Base-by-base conservation (phyloP, 2,888 invertebrate species). In the Gastrophysa polygoni region DNA sequence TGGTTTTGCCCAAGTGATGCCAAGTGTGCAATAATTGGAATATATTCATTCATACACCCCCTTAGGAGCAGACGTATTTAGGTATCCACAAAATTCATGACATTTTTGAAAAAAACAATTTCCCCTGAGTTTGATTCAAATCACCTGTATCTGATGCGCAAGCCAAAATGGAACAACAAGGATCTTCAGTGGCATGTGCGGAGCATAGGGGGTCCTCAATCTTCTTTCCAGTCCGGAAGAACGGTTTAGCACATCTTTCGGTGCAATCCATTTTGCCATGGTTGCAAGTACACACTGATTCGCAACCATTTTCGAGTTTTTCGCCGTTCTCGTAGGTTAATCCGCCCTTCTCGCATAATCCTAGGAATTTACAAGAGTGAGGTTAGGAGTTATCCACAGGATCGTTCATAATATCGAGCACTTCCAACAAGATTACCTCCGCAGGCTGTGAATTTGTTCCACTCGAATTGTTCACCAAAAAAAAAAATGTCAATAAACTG, bases 231-330 rank as follows among this genome's bases (percentile, higher is more conserved):
- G 88, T 86, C 54, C 89, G 86, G 68, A 92, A 86, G 68, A 87
- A 89, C 0, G 91, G 90, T 16, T 85, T 85, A 59, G 84, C 82
- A 78, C 95, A 95, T 34, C 91, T 84, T 14, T 83, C 78, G 0
- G 89, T 88, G 74, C 94, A 95, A 67, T 89, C 86, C 80, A 91
- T 88, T 67, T 83, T 82, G 0, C 92, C 92, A 11, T 85, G 86
- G 20, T 83, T 82, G 75, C 94, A 94, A 20, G 88, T 88, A 75
- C 94, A 94, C 1, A 87, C 83, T 67, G 91, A 91, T 59, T 93
- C 91, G 75, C 94, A 95, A 46, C 87, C 91, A 38, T 88, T 85
- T 62, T 89, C 86, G 69, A 92, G 83, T 68, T 85, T 87, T 70
- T 92, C 90, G 1, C 93, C 93, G 54, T 89, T 79, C 52, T 81